phyloP scores from a whole-genome alignment of 2,113 vertebrate species.

The Nettapus auritus region DNA sequence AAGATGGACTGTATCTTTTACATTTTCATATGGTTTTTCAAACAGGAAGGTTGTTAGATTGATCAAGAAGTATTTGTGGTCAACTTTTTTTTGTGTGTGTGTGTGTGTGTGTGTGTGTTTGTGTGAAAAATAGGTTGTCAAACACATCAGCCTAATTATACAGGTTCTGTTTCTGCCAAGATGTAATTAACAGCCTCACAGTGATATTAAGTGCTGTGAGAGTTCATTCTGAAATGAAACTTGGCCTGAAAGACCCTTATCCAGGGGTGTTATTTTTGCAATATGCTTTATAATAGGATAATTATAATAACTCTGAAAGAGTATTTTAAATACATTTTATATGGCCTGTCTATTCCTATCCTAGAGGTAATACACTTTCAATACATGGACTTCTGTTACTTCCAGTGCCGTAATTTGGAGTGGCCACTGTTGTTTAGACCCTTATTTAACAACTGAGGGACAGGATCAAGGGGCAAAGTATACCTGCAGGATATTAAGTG shows the following conservation, averaged over 20 bases:
- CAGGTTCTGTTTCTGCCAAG: conserved; percentile 8
- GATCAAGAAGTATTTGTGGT: not conserved
- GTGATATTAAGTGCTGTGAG: not conserved
- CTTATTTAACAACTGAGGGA: not conserved
- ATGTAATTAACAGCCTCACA: not conserved
- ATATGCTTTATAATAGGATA: not conserved
- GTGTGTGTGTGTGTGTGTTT: no score
- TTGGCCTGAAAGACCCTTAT: not conserved
- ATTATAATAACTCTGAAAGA: not conserved
- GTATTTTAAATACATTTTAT: not conserved
- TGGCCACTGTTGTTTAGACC: not conserved
- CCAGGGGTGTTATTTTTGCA: not conserved
- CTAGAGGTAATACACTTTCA: not conserved
- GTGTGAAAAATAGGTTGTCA: not conserved
- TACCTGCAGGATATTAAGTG: not conserved
- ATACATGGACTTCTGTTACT: not conserved
- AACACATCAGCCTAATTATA: conserved; percentile 8
- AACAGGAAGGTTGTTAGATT: not conserved
- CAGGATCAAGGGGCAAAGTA: not conserved
- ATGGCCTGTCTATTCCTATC: not conserved
- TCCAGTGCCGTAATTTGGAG: not conserved
- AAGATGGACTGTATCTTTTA: not conserved
- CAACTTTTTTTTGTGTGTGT: not conserved
- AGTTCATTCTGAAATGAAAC: conserved; percentile 33
- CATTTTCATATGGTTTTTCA: not conserved